Conservation (phyloP, 2,888 invertebrate genomes). For the Nomada lathburiana region DNA sequence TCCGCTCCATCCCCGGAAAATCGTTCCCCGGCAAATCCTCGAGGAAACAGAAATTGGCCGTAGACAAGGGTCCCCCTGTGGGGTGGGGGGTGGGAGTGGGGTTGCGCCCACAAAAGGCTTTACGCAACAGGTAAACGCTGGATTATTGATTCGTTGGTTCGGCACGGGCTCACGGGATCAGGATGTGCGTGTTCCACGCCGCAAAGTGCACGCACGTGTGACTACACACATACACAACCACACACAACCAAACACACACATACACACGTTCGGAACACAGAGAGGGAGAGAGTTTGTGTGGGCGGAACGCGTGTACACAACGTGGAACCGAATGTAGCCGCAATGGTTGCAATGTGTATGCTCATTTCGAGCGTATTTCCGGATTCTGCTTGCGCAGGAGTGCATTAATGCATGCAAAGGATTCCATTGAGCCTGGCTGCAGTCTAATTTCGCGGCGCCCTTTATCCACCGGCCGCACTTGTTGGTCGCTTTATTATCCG, state of each 20-base stretch:
- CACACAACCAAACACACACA: neutral
- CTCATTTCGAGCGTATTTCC: constrained; percentile 60
- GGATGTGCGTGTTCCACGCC: constrained; percentile 33
- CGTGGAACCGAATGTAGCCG: constrained; percentile 53
- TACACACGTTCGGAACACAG: neutral
- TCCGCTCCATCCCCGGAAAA: neutral
- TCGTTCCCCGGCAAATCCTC: neutral
- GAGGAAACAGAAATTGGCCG: neutral
- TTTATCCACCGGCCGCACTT: constrained; percentile 49
- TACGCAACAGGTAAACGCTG: constrained; percentile 62
- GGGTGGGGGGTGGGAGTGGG: no score
- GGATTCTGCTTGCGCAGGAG: constrained; percentile 59
- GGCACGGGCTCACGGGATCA: constrained; percentile 34
- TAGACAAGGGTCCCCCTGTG: neutral
- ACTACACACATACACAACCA: constrained; percentile 1
- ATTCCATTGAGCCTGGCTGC: constrained; percentile 56
- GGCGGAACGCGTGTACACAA: constrained; percentile 41
- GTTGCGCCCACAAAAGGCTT: constrained; percentile 25
- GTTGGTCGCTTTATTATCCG: constrained; percentile 53
- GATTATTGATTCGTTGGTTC: constrained; percentile 57
- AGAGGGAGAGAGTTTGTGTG: neutral
- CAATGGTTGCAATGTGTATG: constrained; percentile 59
- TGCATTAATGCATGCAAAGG: constrained; percentile 66
- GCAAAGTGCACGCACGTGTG: constrained; percentile 60
- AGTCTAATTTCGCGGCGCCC: constrained; percentile 61